Evolutionary conservation across 2,113 vertebrate genomes (phyloP).

Genomic region (Cyanistes caeruleus): DNA sequence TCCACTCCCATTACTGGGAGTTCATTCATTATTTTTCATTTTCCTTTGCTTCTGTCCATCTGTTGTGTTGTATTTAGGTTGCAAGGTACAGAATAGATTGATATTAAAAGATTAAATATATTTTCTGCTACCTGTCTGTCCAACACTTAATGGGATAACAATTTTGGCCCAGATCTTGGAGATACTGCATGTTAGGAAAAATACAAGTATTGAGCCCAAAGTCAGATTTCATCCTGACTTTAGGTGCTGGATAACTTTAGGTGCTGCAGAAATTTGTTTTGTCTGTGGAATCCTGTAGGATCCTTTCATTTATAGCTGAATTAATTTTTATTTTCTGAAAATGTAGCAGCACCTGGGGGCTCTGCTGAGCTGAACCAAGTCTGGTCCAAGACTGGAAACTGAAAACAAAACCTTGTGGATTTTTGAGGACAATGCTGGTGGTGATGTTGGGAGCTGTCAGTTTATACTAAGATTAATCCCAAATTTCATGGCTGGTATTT

Average conservation of each 20-base stretch:
- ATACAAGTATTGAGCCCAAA: neutral
- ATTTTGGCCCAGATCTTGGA: neutral
- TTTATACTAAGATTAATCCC: neutral
- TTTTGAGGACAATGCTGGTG: neutral
- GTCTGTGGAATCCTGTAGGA: neutral
- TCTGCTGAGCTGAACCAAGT: neutral
- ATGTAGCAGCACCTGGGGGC: neutral
- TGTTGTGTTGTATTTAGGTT: neutral
- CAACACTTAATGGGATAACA: neutral
- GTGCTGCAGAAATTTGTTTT: neutral
- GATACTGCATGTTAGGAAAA: neutral
- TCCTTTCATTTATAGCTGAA: neutral
- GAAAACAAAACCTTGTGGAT: neutral
- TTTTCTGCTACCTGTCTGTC: neutral
- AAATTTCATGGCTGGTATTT: neutral
- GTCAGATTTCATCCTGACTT: neutral
- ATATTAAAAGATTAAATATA: neutral
- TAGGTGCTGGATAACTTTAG: accelerated
- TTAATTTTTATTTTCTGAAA: neutral
- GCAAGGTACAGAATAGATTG: neutral
- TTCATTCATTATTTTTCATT: neutral
- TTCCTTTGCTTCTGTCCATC: neutral
- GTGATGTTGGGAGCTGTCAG: neutral
- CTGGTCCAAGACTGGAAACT: neutral
- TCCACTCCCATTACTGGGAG: neutral